Evolutionary conservation across 2,888 invertebrate genomes (phyloP), one percentile per base, ranked within the genome.

Genomic region (Schizotus pectinicornis): DNA sequence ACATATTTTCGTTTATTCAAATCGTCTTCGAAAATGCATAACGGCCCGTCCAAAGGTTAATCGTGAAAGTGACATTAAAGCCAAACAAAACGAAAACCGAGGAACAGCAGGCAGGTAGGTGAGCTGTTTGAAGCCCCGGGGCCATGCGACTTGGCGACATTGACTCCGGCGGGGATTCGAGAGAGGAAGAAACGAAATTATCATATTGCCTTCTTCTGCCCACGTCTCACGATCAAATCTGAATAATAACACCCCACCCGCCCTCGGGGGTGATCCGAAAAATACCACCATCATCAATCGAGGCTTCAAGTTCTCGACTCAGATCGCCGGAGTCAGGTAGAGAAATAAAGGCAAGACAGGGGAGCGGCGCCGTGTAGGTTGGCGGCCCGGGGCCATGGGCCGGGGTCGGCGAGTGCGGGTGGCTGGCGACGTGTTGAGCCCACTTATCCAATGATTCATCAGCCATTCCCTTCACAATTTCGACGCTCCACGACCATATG

Each of bases 321-420:
- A 5, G 3, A 22, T 22, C 22, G 22, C 5, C 22, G 22, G 22
- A 22, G 47, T 14, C 49, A 43, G 46, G 51, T 43, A 37, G n/a
- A 22, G 7, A 31, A 49, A 39, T 38, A 39, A 49, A 39, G 49
- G 39, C 13, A 49, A 62, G 65, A 61, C 59, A 63, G 67, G 67
- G 72, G 72, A 63, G 70, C 67, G 70, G 68, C 65, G 55, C 47
- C 53, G 65, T 63, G 71, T 72, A 62, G 70, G 70, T 51, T 43
- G 60, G 33, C 14, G n/a, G 58, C 68, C 66, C 41, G 14, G 35
- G 64, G 71, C 69, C 58, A 50, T 63, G 64, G 62, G 62, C 62
- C 62, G 61, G 59, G 64, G 67, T 62, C 64, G 61, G 55, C 56
- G 54, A 65, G 69, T 67, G 71, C 69, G 71, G 72, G 70, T 69